Evolutionary conservation across 2,113 vertebrate species (phyloP), one percentile per base, ranked within the genome.

Genomic region (Oreochromis niloticus): DNA sequence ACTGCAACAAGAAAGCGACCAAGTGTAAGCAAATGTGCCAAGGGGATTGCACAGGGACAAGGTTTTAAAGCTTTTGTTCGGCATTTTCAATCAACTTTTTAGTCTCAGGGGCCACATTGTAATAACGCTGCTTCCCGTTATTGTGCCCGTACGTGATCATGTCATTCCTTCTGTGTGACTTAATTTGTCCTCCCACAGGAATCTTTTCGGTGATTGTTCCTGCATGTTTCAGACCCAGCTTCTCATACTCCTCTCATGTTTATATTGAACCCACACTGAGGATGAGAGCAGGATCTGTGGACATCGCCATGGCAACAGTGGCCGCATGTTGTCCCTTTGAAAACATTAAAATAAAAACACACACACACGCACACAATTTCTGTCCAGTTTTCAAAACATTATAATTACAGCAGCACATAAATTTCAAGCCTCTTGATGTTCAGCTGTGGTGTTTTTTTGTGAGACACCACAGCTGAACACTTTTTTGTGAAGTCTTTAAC

Each of bases 271-370:
- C 57, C 79, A 68, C 81, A 71, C 36, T 6, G 41, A 80, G 22
- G 56, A 87, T 48, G 52, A 78, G 81, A 84, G 83, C 41, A 54
- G 56, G 79, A 86, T 88, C 83, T 83, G 71, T 86, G 84, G 85
- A 86, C 89, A 71, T 92, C 80, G 4, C 87, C 90, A 84, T 89
- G 75, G 83, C 80, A 94, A 93, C 87, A 56, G 82, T n/a, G 10
- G 80, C 81, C 73, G 9, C 83, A 82, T 56, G 17, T 80, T 83
- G 19, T 73, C 63, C 27, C 32, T 81, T 50, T 71, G 16, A 80
- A 86, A 80, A 83, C 66, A 61, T 39, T 19, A 48, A 75, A 46
- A 73, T 46, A 6, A 32, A 50, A 63, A 54, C 9, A 43, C 39
- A 73, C 13, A 73, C 68, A 16, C 61, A 68, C 13, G 3, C 41